phyloP scores from a whole-genome alignment of 2,113 vertebrate species.

The Heptranchias perlo region DNA sequence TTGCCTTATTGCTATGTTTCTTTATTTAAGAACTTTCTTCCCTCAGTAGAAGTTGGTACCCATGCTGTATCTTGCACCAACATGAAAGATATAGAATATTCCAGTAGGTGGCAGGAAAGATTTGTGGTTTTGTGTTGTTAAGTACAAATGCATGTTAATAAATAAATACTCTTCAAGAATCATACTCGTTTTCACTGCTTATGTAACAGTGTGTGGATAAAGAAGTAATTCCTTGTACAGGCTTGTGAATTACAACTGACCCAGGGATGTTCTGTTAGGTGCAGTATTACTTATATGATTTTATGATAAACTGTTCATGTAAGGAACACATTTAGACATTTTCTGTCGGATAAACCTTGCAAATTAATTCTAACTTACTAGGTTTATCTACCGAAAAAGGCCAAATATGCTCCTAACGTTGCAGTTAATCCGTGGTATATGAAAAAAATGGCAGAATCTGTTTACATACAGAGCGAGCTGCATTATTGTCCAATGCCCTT shows the following conservation, averaged over 20 bases:
- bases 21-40: neutral
- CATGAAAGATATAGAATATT: neutral
- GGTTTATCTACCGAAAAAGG: neutral
- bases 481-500: neutral
- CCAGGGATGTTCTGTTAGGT: neutral
- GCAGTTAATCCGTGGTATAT: neutral
- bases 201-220: neutral
- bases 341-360: neutral
- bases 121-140: neutral
- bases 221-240: neutral
- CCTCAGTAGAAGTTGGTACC: neutral
- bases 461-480: neutral
- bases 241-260: neutral
- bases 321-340: neutral
- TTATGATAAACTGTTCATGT: neutral
- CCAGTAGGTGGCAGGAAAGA: slow-evolving; percentile 23
- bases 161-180: neutral
- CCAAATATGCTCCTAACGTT: neutral
- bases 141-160: neutral
- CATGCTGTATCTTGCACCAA: too few species aligned
- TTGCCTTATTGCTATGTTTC: neutral
- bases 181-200: neutral
- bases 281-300: neutral
- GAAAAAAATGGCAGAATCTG: neutral
- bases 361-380: neutral